phyloP scores from a whole-genome alignment of 2,888 invertebrate genomes.

The Lomographa bimaculata region DNA sequence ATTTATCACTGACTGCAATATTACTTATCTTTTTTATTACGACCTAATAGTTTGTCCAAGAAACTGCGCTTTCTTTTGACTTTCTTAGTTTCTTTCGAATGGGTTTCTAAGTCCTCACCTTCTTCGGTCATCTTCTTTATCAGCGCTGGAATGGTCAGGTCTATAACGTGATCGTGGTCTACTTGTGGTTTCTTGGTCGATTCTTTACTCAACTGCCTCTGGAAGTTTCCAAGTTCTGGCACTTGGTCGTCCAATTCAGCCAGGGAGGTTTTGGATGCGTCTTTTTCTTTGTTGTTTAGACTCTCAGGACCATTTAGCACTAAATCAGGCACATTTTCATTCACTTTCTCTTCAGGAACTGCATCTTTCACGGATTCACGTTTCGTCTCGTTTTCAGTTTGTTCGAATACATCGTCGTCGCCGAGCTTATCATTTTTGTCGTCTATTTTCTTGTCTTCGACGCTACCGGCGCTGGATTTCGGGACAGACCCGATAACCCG shows the following conservation, averaged over 20 bases:
- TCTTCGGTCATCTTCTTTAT: conserved; percentile 70
- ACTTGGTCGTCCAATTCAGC: conserved; percentile 71
- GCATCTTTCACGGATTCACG: conserved; percentile 28
- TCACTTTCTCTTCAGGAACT: conserved; percentile 30
- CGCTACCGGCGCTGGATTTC: conserved; percentile 63
- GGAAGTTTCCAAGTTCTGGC: conserved; percentile 61
- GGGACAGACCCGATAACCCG: conserved; percentile 72
- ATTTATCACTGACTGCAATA: conserved; percentile 49
- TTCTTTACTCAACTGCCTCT: conserved; percentile 61
- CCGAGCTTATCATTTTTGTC: conserved; percentile 40
- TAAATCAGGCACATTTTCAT: conserved; percentile 40
- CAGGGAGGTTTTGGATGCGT: conserved; percentile 57
- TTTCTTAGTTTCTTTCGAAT: conserved; percentile 59
- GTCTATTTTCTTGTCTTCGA: conserved; percentile 51
- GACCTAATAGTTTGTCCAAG: conserved; percentile 72
- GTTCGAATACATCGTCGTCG: conserved; percentile 68
- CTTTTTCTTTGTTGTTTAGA: conserved; percentile 40
- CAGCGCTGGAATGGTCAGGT: conserved; percentile 70
- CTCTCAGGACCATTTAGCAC: conserved; percentile 55
- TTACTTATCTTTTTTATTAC: conserved; percentile 64
- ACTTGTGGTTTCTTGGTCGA: conserved; percentile 47
- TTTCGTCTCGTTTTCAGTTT: conserved; percentile 40
- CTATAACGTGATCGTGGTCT: conserved; percentile 50
- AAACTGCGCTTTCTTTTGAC: conserved; percentile 78
- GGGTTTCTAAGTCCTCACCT: conserved; percentile 60